phyloP scores from a whole-genome alignment of 2,888 invertebrate genomes.

The Drosophila subsilvestris region DNA sequence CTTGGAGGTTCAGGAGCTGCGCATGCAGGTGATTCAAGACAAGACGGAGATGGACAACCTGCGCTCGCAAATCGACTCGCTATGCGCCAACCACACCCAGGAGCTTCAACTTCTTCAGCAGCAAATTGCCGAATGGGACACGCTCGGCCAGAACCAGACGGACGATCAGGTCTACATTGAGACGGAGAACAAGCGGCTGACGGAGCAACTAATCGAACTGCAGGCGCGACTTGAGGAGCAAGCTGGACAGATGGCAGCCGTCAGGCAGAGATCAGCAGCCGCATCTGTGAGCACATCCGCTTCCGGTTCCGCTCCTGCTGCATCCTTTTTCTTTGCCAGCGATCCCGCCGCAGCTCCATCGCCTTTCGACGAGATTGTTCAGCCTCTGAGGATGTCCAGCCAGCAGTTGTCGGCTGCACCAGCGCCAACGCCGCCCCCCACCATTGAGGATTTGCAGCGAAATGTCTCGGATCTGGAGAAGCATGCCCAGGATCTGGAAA shows the following conservation, averaged over 20 bases:
- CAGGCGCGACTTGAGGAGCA: slow-evolving; percentile 84
- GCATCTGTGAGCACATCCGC: slow-evolving; percentile 18
- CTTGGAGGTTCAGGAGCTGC: slow-evolving; percentile 82
- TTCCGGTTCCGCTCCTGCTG: slow-evolving; percentile 65
- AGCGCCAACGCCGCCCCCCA: slow-evolving; percentile 78
- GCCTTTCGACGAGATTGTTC: slow-evolving; percentile 82
- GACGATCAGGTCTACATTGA: slow-evolving; percentile 84
- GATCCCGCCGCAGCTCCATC: slow-evolving; percentile 69
- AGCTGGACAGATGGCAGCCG: slow-evolving; percentile 40
- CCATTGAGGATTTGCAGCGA: slow-evolving; percentile 82
- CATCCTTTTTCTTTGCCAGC: slow-evolving; percentile 78
- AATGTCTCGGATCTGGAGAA: slow-evolving; percentile 84
- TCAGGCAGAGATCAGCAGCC: not conserved
- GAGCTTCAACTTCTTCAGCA: slow-evolving; percentile 81
- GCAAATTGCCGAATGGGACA: slow-evolving; percentile 82
- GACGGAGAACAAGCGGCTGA: slow-evolving; percentile 86
- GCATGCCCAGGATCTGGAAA: slow-evolving; percentile 83
- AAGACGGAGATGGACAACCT: slow-evolving; percentile 84
- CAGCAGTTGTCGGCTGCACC: slow-evolving; percentile 31
- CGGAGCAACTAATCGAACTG: slow-evolving; percentile 85
- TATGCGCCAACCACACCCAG: slow-evolving; percentile 82
- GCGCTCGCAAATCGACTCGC: slow-evolving; percentile 81
- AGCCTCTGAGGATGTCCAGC: slow-evolving; percentile 52
- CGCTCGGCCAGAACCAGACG: slow-evolving; percentile 84
- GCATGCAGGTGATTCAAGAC: slow-evolving; percentile 84